Conservation (phyloP, 92 coral and sea anemone genomes). For the Umimayanthus chanpuru region DNA sequence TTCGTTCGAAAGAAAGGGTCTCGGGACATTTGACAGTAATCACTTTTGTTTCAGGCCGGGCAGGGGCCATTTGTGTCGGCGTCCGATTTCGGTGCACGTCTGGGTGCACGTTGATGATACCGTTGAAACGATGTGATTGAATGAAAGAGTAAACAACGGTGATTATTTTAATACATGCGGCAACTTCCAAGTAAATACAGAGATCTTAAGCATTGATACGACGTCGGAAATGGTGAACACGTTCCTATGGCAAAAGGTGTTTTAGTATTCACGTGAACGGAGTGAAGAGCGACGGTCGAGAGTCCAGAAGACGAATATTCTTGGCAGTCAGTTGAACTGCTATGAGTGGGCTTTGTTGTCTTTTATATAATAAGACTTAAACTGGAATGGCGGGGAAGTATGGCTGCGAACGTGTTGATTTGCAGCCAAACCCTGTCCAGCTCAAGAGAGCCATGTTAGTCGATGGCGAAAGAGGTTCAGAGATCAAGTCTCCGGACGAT, state of each 20-base stretch:
- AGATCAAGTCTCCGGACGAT: conserved; percentile 5
- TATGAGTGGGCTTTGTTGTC: background rate
- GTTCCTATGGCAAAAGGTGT: background rate
- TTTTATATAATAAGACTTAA: background rate
- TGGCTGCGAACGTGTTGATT: background rate
- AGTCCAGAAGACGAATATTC: background rate
- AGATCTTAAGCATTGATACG: background rate
- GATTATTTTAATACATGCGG: conserved; percentile 9
- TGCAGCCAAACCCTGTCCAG: background rate
- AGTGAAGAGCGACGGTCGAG: background rate
- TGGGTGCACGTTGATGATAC: too few species aligned
- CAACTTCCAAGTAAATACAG: background rate
- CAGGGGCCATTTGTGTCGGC: conserved; percentile 3
- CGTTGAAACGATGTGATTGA: conserved; percentile 14
- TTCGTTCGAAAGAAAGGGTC: background rate
- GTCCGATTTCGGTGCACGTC: background rate
- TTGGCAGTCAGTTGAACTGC: background rate
- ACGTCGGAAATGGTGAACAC: background rate
- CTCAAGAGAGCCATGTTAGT: conserved; percentile 15
- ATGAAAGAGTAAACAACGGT: conserved; percentile 16
- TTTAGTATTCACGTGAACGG: background rate
- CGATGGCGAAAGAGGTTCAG: background rate
- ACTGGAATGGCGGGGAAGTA: conserved; percentile 27
- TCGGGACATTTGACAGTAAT: background rate
- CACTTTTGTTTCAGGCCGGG: background rate